Conservation (phyloP, 2,888 invertebrate species). For the Phaonia tiefii region DNA sequence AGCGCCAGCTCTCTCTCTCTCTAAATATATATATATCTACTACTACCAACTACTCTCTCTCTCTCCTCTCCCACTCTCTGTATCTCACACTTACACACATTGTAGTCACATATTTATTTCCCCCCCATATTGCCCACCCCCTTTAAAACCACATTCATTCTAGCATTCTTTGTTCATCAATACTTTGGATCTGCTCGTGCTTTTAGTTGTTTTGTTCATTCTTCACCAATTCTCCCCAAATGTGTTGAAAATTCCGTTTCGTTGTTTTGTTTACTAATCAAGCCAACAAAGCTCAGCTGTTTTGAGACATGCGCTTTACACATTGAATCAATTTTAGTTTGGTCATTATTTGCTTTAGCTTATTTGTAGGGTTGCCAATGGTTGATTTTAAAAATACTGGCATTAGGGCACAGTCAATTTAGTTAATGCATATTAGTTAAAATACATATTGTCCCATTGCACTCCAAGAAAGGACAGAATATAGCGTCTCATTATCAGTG, state of each 20-base stretch:
- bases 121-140: background rate
- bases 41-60: no score
- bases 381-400: no score
- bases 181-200: constrained; percentile 47
- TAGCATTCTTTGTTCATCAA: constrained; percentile 3
- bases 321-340: no score
- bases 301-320: constrained; percentile 51
- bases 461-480: no score
- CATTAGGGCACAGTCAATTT: no score
- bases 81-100: background rate
- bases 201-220: constrained; percentile 50
- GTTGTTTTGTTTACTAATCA: constrained; percentile 31
- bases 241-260: constrained; percentile 11
- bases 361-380: no score
- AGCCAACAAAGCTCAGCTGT: constrained; percentile 62
- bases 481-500: no score
- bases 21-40: background rate
- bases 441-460: no score
- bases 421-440: no score
- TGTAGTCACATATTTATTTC: background rate
- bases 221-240: no score
- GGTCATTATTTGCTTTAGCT: no score
- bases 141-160: constrained; percentile 46
- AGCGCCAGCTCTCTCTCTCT: constrained; percentile 54
- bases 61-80: constrained; percentile 36